These are phyloP conservation scores for Mionectes macconnelli DNA, from an alignment of 2,113 vertebrate species.

Conservation along the genomic window DNA sequence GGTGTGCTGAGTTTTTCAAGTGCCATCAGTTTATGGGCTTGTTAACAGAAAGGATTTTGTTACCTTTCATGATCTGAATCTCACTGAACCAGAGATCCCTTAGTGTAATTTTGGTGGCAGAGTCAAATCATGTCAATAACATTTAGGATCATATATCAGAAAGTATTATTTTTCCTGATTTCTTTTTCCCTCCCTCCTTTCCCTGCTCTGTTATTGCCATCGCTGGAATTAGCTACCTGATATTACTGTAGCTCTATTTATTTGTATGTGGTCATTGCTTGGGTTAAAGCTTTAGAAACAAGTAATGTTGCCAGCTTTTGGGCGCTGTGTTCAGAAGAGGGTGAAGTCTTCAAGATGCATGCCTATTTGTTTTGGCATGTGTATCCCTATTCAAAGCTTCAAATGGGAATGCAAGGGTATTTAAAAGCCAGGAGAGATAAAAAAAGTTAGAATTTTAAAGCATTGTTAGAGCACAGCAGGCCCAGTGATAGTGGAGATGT, in stretches of 20 bases:
- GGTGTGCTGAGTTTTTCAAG: background rate
- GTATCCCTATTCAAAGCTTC: background rate
- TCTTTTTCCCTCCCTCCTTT: background rate
- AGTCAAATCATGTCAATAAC: background rate
- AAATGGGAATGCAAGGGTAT: background rate
- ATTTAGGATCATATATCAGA: background rate
- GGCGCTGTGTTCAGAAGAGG: background rate
- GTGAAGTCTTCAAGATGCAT: background rate
- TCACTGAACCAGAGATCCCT: background rate
- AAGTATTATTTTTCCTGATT: background rate
- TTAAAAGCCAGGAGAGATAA: background rate
- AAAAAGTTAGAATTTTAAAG: background rate
- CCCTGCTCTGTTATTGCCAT: background rate
- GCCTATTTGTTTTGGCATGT: background rate
- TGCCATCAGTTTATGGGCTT: slow-evolving; percentile 9
- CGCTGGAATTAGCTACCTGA: background rate
- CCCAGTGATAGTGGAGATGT: background rate
- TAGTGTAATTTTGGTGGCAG: background rate
- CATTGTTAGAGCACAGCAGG: background rate
- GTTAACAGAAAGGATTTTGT: slow-evolving; percentile 10
- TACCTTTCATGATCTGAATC: slow-evolving; percentile 11
- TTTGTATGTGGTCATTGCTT: background rate
- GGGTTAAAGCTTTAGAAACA: background rate
- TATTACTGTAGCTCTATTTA: background rate
- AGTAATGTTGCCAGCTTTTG: background rate